Conservation (phyloP, 64 coral and sea anemone genomes). For the Pocillopora verrucosa region DNA sequence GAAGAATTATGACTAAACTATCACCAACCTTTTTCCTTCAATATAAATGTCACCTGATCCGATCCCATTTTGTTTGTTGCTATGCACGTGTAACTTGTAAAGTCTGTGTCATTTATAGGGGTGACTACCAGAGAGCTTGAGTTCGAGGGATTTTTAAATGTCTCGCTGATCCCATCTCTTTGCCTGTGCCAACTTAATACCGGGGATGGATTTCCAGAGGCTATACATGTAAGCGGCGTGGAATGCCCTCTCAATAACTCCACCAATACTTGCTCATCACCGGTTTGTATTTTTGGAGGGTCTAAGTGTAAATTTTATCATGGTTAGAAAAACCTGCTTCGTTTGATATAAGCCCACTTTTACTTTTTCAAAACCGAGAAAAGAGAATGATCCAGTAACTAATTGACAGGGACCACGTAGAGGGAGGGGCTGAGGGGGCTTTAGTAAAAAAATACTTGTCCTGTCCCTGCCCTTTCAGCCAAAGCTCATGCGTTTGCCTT, state of each 20-base stretch:
- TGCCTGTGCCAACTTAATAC: neutral
- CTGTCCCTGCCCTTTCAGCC: too few relatives aligned
- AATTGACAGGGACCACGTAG: too few relatives aligned
- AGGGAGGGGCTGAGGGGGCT: too few relatives aligned
- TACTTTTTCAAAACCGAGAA: too few relatives aligned
- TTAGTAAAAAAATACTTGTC: too few relatives aligned
- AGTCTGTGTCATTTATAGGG: neutral
- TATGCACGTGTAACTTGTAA: slow-evolving; percentile 1
- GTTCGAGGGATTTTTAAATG: slow-evolving; percentile 15
- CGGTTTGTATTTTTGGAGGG: neutral
- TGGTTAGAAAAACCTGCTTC: too few relatives aligned
- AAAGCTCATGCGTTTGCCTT: too few relatives aligned
- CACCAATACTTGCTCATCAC: neutral
- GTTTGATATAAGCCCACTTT: too few relatives aligned
- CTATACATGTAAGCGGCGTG: neutral
- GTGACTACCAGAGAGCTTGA: neutral
- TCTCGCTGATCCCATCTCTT: neutral
- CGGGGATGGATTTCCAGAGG: slow-evolving; percentile 17
- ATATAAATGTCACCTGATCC: neutral
- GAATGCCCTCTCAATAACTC: neutral
- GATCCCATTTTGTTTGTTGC: slow-evolving; percentile 18
- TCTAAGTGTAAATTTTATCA: neutral
- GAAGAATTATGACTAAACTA: too few relatives aligned
- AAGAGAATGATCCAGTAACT: too few relatives aligned
- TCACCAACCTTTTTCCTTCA: neutral